Percentiles rank a stretch among this genome's conserved stretches.
Conservation (phyloP, 1,140 invertebrate genomes). For the Goniozus legneri region DNA sequence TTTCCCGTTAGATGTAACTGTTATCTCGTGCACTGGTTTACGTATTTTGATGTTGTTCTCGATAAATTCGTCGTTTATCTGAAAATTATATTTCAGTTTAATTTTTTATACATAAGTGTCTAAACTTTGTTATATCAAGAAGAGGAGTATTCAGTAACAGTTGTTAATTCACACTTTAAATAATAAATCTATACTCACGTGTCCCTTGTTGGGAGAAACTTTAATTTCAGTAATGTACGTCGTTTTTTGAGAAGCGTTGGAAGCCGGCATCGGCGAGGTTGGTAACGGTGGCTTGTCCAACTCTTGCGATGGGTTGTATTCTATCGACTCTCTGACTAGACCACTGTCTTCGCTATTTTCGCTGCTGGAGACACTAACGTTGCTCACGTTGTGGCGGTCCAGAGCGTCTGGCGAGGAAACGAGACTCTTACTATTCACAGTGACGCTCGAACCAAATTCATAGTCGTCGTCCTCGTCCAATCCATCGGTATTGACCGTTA, state of each 20-base stretch:
- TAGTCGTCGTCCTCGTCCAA: conserved; percentile 31
- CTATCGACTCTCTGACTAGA: conserved; percentile 37
- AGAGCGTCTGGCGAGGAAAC: conserved; percentile 18
- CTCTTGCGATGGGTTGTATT: conserved; percentile 29
- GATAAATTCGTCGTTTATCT: conserved; percentile 25
- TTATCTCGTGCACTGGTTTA: conserved; percentile 27
- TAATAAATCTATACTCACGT: too few relatives aligned
- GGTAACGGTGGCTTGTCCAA: conserved; percentile 40
- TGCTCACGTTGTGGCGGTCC: conserved; percentile 45
- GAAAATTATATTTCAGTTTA: too few relatives aligned
- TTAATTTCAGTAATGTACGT: conserved; percentile 56
- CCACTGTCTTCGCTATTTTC: conserved; percentile 50
- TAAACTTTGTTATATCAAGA: too few relatives aligned
- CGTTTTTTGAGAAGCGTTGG: conserved; percentile 34
- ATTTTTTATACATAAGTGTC: too few relatives aligned
- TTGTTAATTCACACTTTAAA: too few relatives aligned
- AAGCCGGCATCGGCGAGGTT: conserved; percentile 42
- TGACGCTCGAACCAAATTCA: conserved; percentile 41
- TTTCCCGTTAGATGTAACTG: conserved; percentile 45
- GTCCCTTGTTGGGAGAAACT: conserved; percentile 38
- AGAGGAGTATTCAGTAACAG: too few relatives aligned
- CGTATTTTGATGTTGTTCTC: conserved; percentile 23
- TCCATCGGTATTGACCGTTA: conserved; percentile 21
- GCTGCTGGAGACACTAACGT: conserved; percentile 45
- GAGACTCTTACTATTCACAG: conserved; percentile 35